Base-by-base conservation (phyloP, 2,888 invertebrate species). In the Platycheirus albimanus region DNA sequence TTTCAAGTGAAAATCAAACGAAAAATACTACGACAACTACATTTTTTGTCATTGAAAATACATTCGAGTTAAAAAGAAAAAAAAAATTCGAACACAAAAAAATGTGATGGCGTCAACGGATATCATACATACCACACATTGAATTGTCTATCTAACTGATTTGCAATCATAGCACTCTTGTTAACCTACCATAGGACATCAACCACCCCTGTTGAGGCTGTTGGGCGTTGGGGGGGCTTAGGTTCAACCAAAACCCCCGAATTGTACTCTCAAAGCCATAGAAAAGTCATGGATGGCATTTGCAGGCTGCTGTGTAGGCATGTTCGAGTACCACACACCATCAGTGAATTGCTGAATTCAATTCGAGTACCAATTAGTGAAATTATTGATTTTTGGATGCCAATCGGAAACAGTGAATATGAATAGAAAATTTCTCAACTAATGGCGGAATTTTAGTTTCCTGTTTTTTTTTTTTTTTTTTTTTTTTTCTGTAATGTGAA, bases 311-410 rank as follows among this genome's bases (percentile, higher is more conserved):
- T 52, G n/a, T 58, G 41, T 70, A 49, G 58, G 38, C 58, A 47
- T 51, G 51, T 41, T 58, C 30, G n/a, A 17, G 15, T 24, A 24
- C 38, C 15, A 1, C 30, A 4, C 19, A 61, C 5, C 30, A 61
- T 41, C 6, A 47, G 20, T 47, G 8, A 49, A 64, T 7, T 49
- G 47, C 47, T 17, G 49, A 19, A 72, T 71, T 71, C 56, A 51
- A 56, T 66, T 70, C 70, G 80, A 63, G 41, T 47, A 67, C 54
- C 77, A 83, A 83, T 83, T 77, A 83, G 81, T 83, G 67, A 45
- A 77, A 77, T 71, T 77, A 77, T 77, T 69, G 77, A 77, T 77
- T 77, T 83, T 28, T 47, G 64, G 66, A 71, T 58, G 51, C 30
- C 41, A 75, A 58, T 64, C 56, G 64, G 51, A 70, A 58, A 20